These are phyloP conservation scores for Falco cherrug DNA, from an alignment of 2,797 vertebrate species.

Conservation along the genomic window DNA sequence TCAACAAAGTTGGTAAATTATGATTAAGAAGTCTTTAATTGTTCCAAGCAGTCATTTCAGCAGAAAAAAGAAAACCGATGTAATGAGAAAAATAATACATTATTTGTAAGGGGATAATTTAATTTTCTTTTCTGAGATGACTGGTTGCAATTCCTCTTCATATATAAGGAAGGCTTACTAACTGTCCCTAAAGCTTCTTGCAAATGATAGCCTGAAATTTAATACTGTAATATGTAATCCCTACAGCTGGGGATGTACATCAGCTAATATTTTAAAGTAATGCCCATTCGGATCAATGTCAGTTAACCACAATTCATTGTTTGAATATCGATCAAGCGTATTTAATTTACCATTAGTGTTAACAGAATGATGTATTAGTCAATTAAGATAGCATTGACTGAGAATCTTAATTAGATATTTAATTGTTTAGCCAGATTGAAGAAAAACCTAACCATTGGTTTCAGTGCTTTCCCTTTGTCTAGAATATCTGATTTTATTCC, in stretches of 20 bases:
- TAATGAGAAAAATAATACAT: conserved; percentile 18
- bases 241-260: conserved; percentile 12
- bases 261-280: conserved; percentile 65
- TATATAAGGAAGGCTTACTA: conserved; percentile 8
- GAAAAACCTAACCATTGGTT: conserved; percentile 21
- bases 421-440: conserved; percentile 56
- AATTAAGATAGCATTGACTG: conserved; percentile 65
- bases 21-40: conserved; percentile 21
- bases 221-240: conserved; percentile 30
- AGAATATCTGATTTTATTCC: background rate
- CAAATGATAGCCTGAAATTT: conserved; percentile 45
- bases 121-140: conserved; percentile 10
- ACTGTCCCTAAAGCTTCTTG: conserved; percentile 16
- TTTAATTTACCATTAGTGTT: conserved; percentile 70
- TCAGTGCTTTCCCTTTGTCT: background rate
- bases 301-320: conserved; percentile 58
- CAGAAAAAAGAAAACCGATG: background rate
- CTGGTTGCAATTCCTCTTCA: conserved; percentile 26
- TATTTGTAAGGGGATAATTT: conserved; percentile 17
- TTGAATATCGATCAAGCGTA: conserved; percentile 65
- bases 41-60: background rate
- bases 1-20: background rate
- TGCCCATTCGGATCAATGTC: conserved; percentile 51
- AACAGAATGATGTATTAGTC: conserved; percentile 67
- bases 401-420: conserved; percentile 70